Conservation (phyloP, 2,888 invertebrate genomes). For the Diaphora mendica region DNA sequence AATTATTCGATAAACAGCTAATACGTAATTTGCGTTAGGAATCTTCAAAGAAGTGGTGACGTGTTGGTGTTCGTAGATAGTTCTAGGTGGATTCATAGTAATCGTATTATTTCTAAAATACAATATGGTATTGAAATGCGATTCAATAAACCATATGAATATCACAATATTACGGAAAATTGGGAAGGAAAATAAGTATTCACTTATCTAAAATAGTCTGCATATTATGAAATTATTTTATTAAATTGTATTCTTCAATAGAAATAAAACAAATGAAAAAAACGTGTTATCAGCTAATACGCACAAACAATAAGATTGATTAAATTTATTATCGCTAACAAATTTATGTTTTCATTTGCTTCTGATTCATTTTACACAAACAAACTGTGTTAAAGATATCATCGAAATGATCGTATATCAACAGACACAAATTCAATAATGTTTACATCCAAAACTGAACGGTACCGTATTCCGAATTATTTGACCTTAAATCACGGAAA, state of each 20-base stretch:
- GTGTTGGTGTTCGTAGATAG: neutral
- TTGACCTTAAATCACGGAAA: conserved; percentile 37
- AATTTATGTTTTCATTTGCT: conserved; percentile 32
- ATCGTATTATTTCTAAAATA: neutral
- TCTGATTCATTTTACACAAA: conserved; percentile 22
- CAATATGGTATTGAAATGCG: neutral
- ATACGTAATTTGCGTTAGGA: neutral
- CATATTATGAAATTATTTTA: neutral
- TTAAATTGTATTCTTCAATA: neutral
- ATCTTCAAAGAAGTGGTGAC: neutral
- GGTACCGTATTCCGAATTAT: conserved; percentile 33
- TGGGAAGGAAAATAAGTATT: neutral
- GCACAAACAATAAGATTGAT: conserved; percentile 16
- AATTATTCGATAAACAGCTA: conserved; percentile 18
- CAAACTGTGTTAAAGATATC: conserved; percentile 40
- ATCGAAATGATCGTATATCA: conserved; percentile 32
- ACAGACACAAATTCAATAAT: conserved; percentile 46
- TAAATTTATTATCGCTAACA: conserved; percentile 29
- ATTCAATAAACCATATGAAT: neutral
- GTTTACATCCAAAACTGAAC: conserved; percentile 40
- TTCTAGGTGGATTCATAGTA: neutral
- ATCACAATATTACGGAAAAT: neutral
- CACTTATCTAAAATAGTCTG: neutral
- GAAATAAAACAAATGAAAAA: neutral
- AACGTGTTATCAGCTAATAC: neutral